Percentiles rank a stretch among this genome's conserved stretches.
These are phyloP conservation scores for Hypsibius dujardini DNA, from an alignment of 1,140 invertebrate genomes.

Conservation along the genomic window DNA sequence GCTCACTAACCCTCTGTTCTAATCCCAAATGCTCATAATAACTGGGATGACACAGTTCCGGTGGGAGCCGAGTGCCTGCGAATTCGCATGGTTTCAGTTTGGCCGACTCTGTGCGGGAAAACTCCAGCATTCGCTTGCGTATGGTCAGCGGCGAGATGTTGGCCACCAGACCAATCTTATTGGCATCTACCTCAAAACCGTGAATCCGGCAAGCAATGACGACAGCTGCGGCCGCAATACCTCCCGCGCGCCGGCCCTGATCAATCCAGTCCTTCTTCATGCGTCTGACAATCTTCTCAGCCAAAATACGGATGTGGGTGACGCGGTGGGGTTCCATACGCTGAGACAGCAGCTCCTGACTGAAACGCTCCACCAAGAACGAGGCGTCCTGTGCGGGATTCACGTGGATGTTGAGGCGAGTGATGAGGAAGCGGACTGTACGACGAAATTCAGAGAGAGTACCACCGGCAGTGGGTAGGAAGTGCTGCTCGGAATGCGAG, in stretches of 20 bases:
- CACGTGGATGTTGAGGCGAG: not conserved
- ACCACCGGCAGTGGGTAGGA: constrained; percentile 40
- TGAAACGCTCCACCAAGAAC: not conserved
- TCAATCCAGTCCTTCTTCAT: constrained; percentile 1
- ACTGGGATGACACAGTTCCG: constrained; percentile 81
- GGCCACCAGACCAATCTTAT: not conserved
- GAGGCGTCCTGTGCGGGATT: not conserved
- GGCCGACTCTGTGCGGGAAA: not conserved
- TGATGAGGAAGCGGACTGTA: not conserved
- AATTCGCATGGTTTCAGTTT: not conserved
- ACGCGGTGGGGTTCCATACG: not conserved
- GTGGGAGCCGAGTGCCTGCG: constrained; percentile 42
- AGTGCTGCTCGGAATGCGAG: not conserved
- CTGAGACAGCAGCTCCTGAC: not conserved
- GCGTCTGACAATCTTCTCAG: not conserved
- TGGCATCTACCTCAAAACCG: not conserved
- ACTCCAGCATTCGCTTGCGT: not conserved
- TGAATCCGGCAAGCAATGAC: not conserved
- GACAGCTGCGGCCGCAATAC: not conserved
- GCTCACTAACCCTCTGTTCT: constrained; percentile 24
- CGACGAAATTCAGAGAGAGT: constrained; percentile 48
- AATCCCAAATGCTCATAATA: constrained; percentile 59
- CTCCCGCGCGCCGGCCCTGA: not conserved
- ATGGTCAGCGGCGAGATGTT: not conserved
- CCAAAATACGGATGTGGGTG: not conserved